Base-by-base conservation (phyloP, 2,113 vertebrate genomes). In the Sinocyclocheilus anophthalmus region DNA sequence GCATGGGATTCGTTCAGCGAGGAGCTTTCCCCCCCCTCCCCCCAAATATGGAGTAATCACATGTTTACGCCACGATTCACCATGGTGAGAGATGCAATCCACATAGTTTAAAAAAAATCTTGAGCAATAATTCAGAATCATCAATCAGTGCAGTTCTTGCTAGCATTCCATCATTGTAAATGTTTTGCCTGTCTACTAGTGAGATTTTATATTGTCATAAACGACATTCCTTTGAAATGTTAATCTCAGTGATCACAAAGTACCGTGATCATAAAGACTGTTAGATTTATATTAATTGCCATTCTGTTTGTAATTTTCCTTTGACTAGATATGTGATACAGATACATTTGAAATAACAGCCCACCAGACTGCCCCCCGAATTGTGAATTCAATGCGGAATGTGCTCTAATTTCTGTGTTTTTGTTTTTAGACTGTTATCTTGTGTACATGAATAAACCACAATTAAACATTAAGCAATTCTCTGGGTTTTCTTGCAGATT, bases 371-470 rank as follows among this genome's bases (percentile, higher is more conserved):
- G 87, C 45, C 87, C 87, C 45, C 39, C 73, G 53, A 84, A 83
- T 87, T 90, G 89, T 92, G 83, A 85, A 91, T 87, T 88, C 89
- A 88, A 84, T 90, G 84, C 77, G 65, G 90, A 86, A 92, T 85
- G 92, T 94, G 92, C 93, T 88, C 93, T 91, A 92, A 92, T 93
- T 90, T 94, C 91, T 94, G 94, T 95, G 93, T 94, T 93, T 90
- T 93, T 94, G 94, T 95, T 94, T 95, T 93, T 95, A 95, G 94
- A 94, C 92, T 94, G 93, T 94, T 94, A 91, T 93, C 92, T 92
- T 92, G 93, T 95, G 93, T 92, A 94, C 92, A 94, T 92, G 92
- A 93, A 92, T 91, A 88, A 91, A 89, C 88, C 88, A 85, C 83
- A 87, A 90, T 92, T 77, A 77, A 92, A 92, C 86, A 91, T 92